A percentile compares a stretch with the other conserved stretches of the same genome.
phyloP scores from a whole-genome alignment of 1,140 invertebrate species.

The Aphaenogaster ashmeadi region DNA sequence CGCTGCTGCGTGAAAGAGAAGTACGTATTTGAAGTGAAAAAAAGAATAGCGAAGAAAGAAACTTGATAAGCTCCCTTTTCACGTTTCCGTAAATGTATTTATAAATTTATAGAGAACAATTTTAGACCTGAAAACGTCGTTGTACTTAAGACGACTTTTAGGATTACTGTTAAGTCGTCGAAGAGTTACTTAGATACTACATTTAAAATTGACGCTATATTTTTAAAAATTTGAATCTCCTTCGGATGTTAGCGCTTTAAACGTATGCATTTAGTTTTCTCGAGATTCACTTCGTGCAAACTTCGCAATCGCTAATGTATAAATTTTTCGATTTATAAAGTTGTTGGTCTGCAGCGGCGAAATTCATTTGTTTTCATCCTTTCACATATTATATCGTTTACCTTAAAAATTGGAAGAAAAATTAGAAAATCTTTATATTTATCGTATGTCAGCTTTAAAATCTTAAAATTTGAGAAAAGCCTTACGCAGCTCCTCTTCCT shows the following conservation, averaged over 20 bases:
- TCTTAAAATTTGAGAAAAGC: not conserved
- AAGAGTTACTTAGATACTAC: not conserved
- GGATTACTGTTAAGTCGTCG: not conserved
- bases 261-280: not conserved
- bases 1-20: not conserved
- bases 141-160: not conserved
- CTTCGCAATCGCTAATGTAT: not conserved
- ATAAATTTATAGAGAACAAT: not conserved
- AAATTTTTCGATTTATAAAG: not conserved
- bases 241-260: not conserved
- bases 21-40: not conserved
- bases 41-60: not conserved
- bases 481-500: not conserved
- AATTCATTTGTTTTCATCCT: not conserved
- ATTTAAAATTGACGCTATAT: conserved; percentile 22
- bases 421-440: not conserved
- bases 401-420: not conserved
- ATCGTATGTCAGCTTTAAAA: not conserved
- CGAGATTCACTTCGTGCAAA: not conserved
- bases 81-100: not conserved
- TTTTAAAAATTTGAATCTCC: not conserved
- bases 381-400: not conserved
- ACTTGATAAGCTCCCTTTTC: not conserved
- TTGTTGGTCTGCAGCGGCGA: not conserved
- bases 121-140: not conserved